Percentiles rank a stretch among this genome's conserved stretches.
phyloP scores from a whole-genome alignment of 23 tunicate genomes.

The Phallusia fumigata region DNA sequence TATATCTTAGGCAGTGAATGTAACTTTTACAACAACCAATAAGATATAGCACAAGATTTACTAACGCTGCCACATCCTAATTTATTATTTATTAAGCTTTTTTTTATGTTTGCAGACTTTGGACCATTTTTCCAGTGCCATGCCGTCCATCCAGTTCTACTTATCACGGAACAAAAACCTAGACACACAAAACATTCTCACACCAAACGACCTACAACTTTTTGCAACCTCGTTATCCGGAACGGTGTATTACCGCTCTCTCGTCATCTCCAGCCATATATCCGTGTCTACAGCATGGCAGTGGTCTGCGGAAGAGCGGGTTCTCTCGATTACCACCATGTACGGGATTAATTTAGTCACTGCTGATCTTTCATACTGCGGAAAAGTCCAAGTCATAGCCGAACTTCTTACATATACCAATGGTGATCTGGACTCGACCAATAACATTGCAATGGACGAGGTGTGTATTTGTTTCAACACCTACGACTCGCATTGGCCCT shows the following conservation, averaged over 20 bases:
- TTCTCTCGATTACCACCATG: conserved; percentile 9
- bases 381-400: conserved; percentile 23
- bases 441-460: not conserved
- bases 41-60: too few species aligned
- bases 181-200: not conserved
- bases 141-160: not conserved
- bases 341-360: not conserved
- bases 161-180: not conserved
- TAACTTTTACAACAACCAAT: too few species aligned
- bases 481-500: too few species aligned
- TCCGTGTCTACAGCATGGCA: not conserved
- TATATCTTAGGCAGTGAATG: too few species aligned
- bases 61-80: too few species aligned
- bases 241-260: not conserved
- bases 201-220: not conserved
- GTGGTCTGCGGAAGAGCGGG: not conserved
- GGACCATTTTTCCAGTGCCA: not conserved
- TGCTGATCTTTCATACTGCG: conserved; percentile 29
- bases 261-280: not conserved
- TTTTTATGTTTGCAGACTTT: not conserved
- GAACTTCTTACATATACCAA: conserved; percentile 32
- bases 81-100: not conserved
- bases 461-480: not conserved
- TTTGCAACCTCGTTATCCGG: not conserved
- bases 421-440: conserved; percentile 13